Percentiles rank a stretch among this genome's conserved stretches.
Evolutionary conservation across 2,797 vertebrate species (phyloP).

Genomic region (Heteromormyrus szaboi): DNA sequence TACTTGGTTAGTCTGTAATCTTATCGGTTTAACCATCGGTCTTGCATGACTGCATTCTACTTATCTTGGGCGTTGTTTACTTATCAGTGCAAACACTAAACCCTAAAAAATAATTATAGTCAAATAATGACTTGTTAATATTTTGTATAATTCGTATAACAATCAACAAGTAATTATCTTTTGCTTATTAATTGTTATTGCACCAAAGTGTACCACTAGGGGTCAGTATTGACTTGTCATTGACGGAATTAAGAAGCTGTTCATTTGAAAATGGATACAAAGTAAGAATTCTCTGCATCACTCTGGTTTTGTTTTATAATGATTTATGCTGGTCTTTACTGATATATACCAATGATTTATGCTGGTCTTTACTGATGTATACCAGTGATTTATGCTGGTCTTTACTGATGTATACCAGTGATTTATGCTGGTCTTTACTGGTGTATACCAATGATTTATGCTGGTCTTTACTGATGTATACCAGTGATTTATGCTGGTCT

Average conservation of each 20-base stretch:
- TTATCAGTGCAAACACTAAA: background rate
- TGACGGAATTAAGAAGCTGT: slow-evolving; percentile 12
- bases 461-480: no score
- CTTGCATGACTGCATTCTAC: background rate
- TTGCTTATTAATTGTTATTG: background rate
- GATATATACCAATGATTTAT: no score
- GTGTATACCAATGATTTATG: no score
- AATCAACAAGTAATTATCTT: background rate
- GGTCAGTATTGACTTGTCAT: slow-evolving; percentile 56
- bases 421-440: background rate
- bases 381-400: background rate
- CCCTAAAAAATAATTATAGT: background rate
- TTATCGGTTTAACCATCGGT: background rate
- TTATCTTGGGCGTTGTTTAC: background rate
- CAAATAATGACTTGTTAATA: background rate
- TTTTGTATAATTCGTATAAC: background rate
- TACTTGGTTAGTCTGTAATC: background rate
- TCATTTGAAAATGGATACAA: background rate
- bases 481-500: background rate
- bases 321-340: background rate
- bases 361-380: no score
- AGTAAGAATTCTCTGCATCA: background rate
- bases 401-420: background rate
- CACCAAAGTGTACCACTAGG: slow-evolving; percentile 52
- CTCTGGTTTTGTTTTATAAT: background rate